These are phyloP conservation scores for Timema cristinae DNA, from an alignment of 2,888 invertebrate species.

Conservation along the genomic window DNA sequence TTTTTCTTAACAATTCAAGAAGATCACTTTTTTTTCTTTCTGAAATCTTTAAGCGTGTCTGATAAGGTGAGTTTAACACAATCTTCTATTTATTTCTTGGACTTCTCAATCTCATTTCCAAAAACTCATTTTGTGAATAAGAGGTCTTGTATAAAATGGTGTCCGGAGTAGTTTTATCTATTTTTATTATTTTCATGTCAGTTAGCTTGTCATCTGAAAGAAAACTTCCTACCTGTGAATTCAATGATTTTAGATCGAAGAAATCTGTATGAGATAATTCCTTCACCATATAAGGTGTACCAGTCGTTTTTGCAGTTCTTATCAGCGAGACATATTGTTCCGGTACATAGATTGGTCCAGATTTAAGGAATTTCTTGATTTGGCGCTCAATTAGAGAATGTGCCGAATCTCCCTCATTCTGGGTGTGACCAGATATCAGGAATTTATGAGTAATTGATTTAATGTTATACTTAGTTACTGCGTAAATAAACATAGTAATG, in stretches of 20 bases:
- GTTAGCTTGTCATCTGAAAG: background rate
- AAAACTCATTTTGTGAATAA: background rate
- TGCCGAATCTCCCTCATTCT: conserved; percentile 35
- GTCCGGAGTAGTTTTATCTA: background rate
- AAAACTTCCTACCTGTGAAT: too few relatives aligned
- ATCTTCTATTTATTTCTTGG: background rate
- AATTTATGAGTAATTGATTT: conserved; percentile 34
- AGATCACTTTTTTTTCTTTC: conserved; percentile 1
- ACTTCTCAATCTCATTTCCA: background rate
- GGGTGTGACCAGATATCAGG: conserved; percentile 34
- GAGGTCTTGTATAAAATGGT: conserved; percentile 9
- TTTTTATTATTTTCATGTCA: background rate
- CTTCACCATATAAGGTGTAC: background rate
- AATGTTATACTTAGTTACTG: conserved; percentile 28
- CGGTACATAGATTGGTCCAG: conserved; percentile 26
- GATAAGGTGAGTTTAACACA: background rate
- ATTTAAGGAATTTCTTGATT: conserved; percentile 26
- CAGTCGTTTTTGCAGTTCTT: conserved; percentile 6
- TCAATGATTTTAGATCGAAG: background rate
- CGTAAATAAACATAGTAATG: conserved; percentile 31
- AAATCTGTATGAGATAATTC: conserved; percentile 9
- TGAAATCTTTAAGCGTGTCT: background rate
- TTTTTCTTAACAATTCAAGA: background rate
- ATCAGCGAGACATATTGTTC: conserved; percentile 18
- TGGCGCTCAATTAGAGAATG: conserved; percentile 34